Evolutionary conservation across 2,113 vertebrate species (phyloP).

Genomic region (Mugil cephalus): DNA sequence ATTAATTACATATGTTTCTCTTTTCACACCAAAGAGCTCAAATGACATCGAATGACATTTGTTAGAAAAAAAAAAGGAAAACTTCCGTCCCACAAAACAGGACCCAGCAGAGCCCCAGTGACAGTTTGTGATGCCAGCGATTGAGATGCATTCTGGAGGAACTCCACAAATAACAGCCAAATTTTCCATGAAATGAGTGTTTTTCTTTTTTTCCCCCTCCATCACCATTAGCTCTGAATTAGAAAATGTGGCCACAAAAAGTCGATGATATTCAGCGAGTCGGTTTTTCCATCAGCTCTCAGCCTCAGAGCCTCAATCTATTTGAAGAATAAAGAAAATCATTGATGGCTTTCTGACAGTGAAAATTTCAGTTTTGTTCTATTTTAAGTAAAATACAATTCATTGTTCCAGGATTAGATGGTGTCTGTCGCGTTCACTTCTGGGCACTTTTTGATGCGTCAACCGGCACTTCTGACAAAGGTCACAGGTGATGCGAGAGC

Average conservation of each 20-base stretch:
- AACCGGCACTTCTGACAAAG: slow-evolving; percentile 35
- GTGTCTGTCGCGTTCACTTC: slow-evolving; percentile 8
- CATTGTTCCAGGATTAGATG: not conserved
- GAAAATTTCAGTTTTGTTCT: not conserved
- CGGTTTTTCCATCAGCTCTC: slow-evolving; percentile 2
- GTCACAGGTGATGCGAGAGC: slow-evolving; percentile 60
- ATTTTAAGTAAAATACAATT: not conserved
- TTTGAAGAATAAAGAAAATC: not conserved
- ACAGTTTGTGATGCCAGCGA: slow-evolving; percentile 48
- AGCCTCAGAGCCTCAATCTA: not conserved
- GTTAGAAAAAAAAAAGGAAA: too few relatives aligned
- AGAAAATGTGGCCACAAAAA: slow-evolving; percentile 42
- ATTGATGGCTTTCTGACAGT: not conserved
- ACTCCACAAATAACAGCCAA: slow-evolving; percentile 58
- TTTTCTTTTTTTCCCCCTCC: slow-evolving; percentile 3
- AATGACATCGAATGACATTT: not conserved
- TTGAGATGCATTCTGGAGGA: slow-evolving; percentile 51
- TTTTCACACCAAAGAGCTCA: slow-evolving; percentile 56
- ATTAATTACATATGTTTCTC: slow-evolving; percentile 47
- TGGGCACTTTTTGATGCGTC: slow-evolving; percentile 18
- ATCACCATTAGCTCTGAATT: slow-evolving; percentile 35
- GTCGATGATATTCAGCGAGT: slow-evolving; percentile 9
- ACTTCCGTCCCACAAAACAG: slow-evolving; percentile 25
- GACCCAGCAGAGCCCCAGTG: slow-evolving; percentile 25
- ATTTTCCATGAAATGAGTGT: slow-evolving; percentile 49